A percentile compares a stretch with the other conserved stretches of the same genome.
Evolutionary conservation across 2,888 invertebrate genomes (phyloP).

Genomic region (Meloe dianella): DNA sequence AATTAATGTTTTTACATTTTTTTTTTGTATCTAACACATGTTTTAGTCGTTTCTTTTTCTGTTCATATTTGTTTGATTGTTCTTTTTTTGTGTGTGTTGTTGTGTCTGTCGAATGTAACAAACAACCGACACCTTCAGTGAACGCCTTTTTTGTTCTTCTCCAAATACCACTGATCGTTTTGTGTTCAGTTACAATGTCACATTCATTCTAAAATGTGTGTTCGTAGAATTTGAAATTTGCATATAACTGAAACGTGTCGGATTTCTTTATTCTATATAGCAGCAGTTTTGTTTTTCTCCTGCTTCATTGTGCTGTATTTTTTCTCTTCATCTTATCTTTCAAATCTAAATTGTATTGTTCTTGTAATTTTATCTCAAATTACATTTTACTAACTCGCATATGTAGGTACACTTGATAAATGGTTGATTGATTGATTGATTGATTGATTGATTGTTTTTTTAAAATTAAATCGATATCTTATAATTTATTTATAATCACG

Average conservation of each 20-base stretch:
- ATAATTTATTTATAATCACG: no score
- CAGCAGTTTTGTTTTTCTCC: background rate
- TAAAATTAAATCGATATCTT: background rate
- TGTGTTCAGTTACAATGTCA: background rate
- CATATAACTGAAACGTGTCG: conserved; percentile 10
- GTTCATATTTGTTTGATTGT: background rate
- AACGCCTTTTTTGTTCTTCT: background rate
- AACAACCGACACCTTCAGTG: background rate
- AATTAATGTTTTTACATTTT: background rate
- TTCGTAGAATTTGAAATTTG: conserved; percentile 5
- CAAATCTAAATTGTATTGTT: background rate
- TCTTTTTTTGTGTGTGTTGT: no score
- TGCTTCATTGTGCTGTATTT: background rate
- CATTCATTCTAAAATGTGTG: background rate
- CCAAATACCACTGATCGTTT: background rate
- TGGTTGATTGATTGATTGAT: no score
- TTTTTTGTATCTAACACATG: no score
- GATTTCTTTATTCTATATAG: background rate
- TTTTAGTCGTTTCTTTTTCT: background rate
- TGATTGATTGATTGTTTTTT: background rate
- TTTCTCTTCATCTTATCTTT: no score
- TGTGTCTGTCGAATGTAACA: conserved; percentile 6
- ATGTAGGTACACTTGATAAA: background rate
- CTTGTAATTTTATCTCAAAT: background rate
- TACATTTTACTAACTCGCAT: no score